phyloP scores from a whole-genome alignment of 2,888 invertebrate species.

The Melipona bicolor region DNA sequence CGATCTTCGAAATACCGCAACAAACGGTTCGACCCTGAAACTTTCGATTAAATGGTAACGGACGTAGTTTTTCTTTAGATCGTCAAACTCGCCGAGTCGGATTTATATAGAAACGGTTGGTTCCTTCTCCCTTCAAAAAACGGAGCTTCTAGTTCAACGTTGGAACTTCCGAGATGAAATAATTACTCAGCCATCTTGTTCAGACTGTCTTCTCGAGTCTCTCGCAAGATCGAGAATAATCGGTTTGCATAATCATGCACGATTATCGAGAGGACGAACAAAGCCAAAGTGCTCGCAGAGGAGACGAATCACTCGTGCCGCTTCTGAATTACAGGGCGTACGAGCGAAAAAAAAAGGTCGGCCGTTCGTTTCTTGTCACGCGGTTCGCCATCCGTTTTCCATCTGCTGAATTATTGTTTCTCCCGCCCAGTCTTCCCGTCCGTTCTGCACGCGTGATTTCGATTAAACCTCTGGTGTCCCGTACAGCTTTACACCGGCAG shows the following conservation, averaged over 20 bases:
- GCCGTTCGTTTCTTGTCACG: not conserved
- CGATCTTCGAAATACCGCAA: not conserved
- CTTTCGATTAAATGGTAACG: not conserved
- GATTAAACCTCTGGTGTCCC: constrained; percentile 25
- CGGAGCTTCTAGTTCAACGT: not conserved
- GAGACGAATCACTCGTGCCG: not conserved
- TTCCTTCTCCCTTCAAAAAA: not conserved
- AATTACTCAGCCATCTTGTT: too few species aligned
- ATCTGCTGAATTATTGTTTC: constrained; percentile 41
- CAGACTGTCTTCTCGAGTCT: not conserved
- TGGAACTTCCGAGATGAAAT: too few species aligned
- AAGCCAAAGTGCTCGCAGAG: not conserved
- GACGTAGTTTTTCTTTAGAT: not conserved
- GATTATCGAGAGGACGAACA: not conserved
- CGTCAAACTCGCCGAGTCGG: not conserved
- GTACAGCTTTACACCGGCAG: constrained; percentile 6
- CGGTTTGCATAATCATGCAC: not conserved
- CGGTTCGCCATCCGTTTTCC: not conserved
- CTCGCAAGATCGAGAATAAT: constrained; percentile 46
- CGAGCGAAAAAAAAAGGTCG: not conserved
- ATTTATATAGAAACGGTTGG: not conserved
- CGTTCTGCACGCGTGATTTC: constrained; percentile 44
- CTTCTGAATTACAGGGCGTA: not conserved
- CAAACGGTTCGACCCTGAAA: not conserved
- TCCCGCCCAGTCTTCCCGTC: constrained; percentile 27